Conservation (phyloP, 2,113 vertebrate species). For the Ahaetulla prasina region DNA sequence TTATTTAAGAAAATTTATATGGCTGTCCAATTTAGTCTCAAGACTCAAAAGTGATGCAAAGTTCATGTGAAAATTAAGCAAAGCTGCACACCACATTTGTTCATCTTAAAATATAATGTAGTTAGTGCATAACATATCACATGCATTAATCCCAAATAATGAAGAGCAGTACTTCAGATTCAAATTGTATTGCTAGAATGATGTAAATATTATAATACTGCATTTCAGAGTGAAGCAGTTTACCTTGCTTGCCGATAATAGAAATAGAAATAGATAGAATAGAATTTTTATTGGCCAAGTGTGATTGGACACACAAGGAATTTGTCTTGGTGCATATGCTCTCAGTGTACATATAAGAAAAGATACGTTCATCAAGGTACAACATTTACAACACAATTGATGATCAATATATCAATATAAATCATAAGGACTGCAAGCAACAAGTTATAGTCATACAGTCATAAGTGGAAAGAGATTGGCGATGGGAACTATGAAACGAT, state of each 20-base stretch:
- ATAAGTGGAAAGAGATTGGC: no score
- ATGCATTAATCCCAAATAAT: background rate
- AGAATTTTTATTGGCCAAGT: no score
- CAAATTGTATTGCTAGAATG: background rate
- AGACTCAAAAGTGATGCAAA: background rate
- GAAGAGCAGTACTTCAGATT: background rate
- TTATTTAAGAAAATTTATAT: background rate
- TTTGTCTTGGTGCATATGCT: no score
- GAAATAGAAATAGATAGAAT: no score
- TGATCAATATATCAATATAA: no score
- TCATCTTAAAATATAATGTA: background rate
- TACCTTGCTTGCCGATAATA: background rate
- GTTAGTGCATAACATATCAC: background rate
- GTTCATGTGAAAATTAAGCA: background rate
- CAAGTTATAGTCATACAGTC: no score
- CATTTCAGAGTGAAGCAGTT: background rate
- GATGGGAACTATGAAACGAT: no score
- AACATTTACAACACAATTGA: no score
- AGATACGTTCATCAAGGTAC: no score
- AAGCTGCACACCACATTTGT: background rate
- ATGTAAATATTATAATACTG: background rate
- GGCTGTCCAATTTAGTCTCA: background rate
- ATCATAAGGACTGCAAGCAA: no score
- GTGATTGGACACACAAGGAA: no score
- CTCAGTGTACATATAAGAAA: no score